Percentiles rank a stretch among this genome's conserved stretches.
These are phyloP conservation scores for Phania funesta DNA, from an alignment of 2,888 invertebrate species.

Conservation along the genomic window DNA sequence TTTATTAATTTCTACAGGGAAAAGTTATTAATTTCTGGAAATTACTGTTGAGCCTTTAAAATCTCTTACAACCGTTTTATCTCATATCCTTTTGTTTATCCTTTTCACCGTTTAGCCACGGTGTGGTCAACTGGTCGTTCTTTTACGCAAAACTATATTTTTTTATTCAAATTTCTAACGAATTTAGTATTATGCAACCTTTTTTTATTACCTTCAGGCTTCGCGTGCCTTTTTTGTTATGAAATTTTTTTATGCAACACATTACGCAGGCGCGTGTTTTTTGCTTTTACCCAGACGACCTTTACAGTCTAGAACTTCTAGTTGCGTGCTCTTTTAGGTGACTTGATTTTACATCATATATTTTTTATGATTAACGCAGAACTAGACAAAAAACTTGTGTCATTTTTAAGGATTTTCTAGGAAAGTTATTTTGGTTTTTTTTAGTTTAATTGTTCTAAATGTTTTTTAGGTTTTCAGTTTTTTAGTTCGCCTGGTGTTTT, in stretches of 20 bases:
- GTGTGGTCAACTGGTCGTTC: slow-evolving; percentile 45
- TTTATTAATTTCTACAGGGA: not conserved
- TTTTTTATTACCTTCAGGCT: slow-evolving; percentile 50
- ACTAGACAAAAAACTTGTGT: not conserved
- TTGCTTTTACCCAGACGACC: no score
- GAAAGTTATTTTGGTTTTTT: slow-evolving; percentile 37
- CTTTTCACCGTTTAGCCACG: slow-evolving; percentile 57
- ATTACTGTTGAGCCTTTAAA: not conserved
- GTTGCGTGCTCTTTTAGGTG: slow-evolving; percentile 74
- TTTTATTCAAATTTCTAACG: slow-evolving; percentile 68
- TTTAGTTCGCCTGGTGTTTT: slow-evolving; percentile 55
- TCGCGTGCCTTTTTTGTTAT: slow-evolving; percentile 58
- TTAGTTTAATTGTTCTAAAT: slow-evolving; percentile 45
- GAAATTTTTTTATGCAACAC: slow-evolving; percentile 51
- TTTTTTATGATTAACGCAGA: slow-evolving; percentile 52
- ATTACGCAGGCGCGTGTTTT: slow-evolving; percentile 34
- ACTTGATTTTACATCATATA: slow-evolving; percentile 66
- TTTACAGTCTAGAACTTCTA: slow-evolving; percentile 71
- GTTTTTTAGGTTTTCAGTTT: slow-evolving; percentile 65
- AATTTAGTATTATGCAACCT: slow-evolving; percentile 40
- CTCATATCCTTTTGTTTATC: slow-evolving; percentile 60
- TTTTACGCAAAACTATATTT: slow-evolving; percentile 62
- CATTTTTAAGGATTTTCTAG: slow-evolving; percentile 62
- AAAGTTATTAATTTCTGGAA: not conserved
- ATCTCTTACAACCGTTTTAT: slow-evolving; percentile 69